These are phyloP conservation scores for Gorsachius goisagi DNA, from an alignment of 2,113 vertebrate genomes.

Conservation along the genomic window DNA sequence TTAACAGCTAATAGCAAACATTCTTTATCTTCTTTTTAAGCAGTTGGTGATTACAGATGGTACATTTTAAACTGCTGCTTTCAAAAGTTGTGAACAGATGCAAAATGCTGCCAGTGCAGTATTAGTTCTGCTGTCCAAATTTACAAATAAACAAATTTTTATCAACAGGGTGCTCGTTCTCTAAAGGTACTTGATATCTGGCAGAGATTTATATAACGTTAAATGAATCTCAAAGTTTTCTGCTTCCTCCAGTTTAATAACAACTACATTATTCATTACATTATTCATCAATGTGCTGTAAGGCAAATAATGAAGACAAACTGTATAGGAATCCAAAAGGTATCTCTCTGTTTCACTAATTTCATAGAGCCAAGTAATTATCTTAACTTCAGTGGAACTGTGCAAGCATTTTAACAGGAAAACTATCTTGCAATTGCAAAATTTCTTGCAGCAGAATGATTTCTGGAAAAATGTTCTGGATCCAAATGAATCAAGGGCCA, in stretches of 20 bases:
- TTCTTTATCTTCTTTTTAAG: neutral
- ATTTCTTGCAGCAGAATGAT: neutral
- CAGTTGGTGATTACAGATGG: constrained; percentile 35
- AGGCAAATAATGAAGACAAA: neutral
- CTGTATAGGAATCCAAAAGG: neutral
- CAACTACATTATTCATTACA: neutral
- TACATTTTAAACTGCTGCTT: constrained; percentile 9
- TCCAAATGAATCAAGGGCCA: neutral
- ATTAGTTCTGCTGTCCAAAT: neutral
- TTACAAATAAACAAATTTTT: neutral
- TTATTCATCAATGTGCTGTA: neutral
- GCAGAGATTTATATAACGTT: neutral
- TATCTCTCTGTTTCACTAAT: neutral
- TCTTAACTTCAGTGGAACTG: neutral
- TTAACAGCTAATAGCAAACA: neutral
- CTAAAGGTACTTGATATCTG: neutral
- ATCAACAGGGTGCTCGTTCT: neutral
- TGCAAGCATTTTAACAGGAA: neutral
- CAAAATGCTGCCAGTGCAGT: neutral
- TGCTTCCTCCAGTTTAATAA: neutral
- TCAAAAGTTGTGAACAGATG: neutral
- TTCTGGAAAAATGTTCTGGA: neutral
- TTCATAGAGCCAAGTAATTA: neutral
- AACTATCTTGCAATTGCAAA: neutral
- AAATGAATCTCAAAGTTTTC: neutral